phyloP scores from a whole-genome alignment of 2,797 vertebrate genomes.

The Limnodromus scolopaceus region DNA sequence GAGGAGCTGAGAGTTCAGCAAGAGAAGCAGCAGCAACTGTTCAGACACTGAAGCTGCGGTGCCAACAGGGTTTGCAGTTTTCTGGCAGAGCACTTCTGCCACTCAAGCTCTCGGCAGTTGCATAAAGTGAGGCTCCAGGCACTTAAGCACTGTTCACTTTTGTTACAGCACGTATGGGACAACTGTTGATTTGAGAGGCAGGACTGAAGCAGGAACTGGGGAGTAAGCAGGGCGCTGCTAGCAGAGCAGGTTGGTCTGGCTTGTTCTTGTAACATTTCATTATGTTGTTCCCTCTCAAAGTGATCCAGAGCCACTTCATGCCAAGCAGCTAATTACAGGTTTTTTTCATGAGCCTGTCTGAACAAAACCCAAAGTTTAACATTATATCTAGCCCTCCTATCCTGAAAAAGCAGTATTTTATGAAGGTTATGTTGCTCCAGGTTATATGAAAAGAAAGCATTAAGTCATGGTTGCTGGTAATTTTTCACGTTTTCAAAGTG shows the following conservation, averaged over 20 bases:
- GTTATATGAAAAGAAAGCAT: background rate
- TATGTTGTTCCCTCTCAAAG: conserved; percentile 43
- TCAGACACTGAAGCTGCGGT: background rate
- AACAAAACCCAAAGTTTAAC: conserved; percentile 2
- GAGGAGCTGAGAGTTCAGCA: background rate
- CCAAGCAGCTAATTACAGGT: conserved; percentile 23
- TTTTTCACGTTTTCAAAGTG: background rate
- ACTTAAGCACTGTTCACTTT: background rate
- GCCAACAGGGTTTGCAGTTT: background rate
- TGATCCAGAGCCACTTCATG: background rate
- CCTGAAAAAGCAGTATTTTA: background rate
- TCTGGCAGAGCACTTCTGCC: background rate
- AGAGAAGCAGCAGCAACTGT: background rate
- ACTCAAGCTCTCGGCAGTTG: background rate
- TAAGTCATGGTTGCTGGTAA: background rate
- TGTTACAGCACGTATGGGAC: background rate
- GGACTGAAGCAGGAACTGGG: background rate
- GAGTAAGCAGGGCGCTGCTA: background rate
- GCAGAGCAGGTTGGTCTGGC: conserved; percentile 58
- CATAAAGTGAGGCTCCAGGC: background rate
- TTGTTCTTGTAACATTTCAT: conserved; percentile 30
- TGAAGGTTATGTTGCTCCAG: background rate
- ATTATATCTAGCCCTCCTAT: background rate
- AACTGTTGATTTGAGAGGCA: background rate
- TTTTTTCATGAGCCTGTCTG: conserved; percentile 13